Evolutionary conservation across 2,797 vertebrate species (phyloP).

Genomic region (Myotis vivesi): DNA sequence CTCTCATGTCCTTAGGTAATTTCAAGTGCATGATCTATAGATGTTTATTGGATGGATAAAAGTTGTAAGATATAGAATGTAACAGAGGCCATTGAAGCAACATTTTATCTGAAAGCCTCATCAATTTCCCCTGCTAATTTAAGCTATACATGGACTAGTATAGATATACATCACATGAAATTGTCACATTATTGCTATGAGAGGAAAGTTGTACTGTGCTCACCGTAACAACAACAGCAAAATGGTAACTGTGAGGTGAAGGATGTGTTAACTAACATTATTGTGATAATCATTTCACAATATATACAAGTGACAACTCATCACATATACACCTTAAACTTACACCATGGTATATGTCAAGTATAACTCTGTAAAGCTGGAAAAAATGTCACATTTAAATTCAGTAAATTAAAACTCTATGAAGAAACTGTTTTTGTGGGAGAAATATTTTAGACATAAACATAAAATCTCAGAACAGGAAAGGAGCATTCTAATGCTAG

Average conservation of each 20-base stretch:
- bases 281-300: neutral
- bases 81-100: conserved; percentile 49
- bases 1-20: conserved; percentile 67
- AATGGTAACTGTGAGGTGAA: neutral
- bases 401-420: conserved; percentile 26
- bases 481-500: neutral
- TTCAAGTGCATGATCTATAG: conserved; percentile 81
- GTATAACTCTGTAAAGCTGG: neutral
- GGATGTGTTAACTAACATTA: neutral
- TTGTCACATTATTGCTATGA: neutral
- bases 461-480: neutral
- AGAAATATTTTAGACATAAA: neutral
- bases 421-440: neutral
- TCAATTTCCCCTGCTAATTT: neutral
- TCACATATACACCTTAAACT: neutral
- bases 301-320: neutral
- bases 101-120: conserved; percentile 55
- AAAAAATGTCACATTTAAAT: neutral
- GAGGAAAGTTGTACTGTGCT: neutral
- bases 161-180: neutral
- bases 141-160: neutral
- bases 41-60: conserved; percentile 66
- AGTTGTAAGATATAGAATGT: conserved; percentile 43
- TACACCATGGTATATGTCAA: neutral
- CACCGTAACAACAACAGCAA: neutral